A percentile compares a stretch with the other conserved stretches of the same genome.
Evolutionary conservation across 2,888 invertebrate genomes (phyloP).

Genomic region (Plagodis pulveraria): DNA sequence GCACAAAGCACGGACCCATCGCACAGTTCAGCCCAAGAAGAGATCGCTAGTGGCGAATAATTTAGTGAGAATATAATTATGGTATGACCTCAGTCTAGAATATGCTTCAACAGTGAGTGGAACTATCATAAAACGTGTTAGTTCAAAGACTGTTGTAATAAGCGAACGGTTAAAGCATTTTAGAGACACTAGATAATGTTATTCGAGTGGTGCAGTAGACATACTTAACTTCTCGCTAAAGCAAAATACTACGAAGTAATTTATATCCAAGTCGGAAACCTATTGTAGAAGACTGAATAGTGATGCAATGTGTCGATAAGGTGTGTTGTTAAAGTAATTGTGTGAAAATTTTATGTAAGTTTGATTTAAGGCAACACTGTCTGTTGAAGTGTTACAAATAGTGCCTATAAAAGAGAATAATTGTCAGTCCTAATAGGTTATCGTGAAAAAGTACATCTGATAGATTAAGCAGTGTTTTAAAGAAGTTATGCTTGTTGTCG

Average conservation of each 20-base stretch:
- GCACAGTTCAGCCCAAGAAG: conserved; percentile 70
- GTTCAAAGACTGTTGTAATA: conserved; percentile 47
- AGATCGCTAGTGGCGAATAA: conserved; percentile 47
- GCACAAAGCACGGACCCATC: conserved; percentile 68
- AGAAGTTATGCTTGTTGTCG: conserved; percentile 21
- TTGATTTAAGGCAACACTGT: conserved; percentile 54
- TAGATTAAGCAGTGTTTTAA: conserved; percentile 30
- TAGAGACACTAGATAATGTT: conserved; percentile 25
- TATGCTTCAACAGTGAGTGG: conserved; percentile 46
- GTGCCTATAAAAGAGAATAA: conserved; percentile 49
- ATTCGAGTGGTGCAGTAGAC: conserved; percentile 3
- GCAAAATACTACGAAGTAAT: conserved; percentile 6
- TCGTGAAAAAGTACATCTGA: conserved; percentile 26
- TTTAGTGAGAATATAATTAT: conserved; percentile 20
- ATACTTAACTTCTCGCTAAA: conserved; percentile 6
- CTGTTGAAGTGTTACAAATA: conserved; percentile 50
- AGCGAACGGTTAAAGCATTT: conserved; percentile 13
- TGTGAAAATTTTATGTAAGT: conserved; percentile 51
- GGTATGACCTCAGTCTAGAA: conserved; percentile 41
- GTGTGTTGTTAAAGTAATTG: conserved; percentile 49
- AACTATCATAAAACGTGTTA: conserved; percentile 34
- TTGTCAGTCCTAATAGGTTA: conserved; percentile 21
- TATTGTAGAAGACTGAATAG: conserved; percentile 72
- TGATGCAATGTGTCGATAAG: conserved; percentile 49
- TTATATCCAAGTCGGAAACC: conserved; percentile 39